Conservation (phyloP, 2,797 vertebrate genomes). For the Sylvilagus floridanus region DNA sequence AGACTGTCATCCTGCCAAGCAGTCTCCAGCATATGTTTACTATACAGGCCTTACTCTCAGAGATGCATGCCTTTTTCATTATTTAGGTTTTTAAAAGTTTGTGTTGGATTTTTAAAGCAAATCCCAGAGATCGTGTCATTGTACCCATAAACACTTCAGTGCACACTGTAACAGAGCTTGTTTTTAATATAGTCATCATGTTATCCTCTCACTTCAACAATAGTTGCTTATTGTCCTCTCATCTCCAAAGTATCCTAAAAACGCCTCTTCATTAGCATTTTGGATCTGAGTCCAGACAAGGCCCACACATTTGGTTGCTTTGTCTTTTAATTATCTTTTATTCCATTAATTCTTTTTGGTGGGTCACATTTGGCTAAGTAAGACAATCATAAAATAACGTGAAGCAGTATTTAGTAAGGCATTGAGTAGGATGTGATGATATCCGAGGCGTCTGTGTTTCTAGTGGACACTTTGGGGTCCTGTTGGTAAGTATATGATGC, state of each 20-base stretch:
- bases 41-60: neutral
- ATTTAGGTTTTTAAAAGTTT: constrained; percentile 48
- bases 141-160: constrained; percentile 34
- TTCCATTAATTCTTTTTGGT: constrained; percentile 49
- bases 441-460: neutral
- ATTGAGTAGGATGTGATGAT: neutral
- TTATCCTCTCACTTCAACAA: neutral
- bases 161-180: neutral
- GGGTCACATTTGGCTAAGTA: neutral
- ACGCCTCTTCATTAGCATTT: neutral
- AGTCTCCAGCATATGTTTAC: constrained; percentile 1
- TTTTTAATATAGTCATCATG: neutral
- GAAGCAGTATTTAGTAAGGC: neutral
- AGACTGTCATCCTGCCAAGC: constrained; percentile 10
- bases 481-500: neutral
- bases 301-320: constrained; percentile 35
- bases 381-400: constrained; percentile 4
- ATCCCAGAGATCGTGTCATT: constrained; percentile 41
- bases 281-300: neutral
- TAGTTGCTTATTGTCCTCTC: constrained; percentile 40
- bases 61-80: constrained; percentile 43
- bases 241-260: constrained; percentile 47
- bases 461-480: neutral
- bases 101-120: constrained; percentile 19
- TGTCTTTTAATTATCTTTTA: constrained; percentile 47